Base-by-base conservation (phyloP, 1,140 invertebrate genomes). In the Drosophila nebulosa region DNA sequence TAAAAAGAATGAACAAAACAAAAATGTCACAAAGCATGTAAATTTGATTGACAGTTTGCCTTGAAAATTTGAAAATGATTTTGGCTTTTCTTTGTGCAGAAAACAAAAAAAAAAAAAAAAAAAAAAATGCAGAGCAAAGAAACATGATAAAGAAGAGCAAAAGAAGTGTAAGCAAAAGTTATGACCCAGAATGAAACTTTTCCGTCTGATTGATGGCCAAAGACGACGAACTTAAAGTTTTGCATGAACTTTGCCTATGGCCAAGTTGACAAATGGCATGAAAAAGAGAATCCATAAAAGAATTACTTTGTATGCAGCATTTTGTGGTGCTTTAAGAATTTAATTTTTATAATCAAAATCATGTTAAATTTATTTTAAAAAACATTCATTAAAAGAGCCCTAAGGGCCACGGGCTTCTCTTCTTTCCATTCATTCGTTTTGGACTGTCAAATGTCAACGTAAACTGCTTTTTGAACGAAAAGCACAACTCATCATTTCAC, bases 401-500 rank as follows among this genome's bases (percentile, higher is more conserved):
- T 30, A 10, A 55, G 52, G 24, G 14, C 26, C 14, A 55, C n/a
- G n/a, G 27, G 10, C 30, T 10, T 6, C 16, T 16, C 26, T 30
- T 53, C 14, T 39, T n/a, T n/a, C n/a, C 21, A 46, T 21, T 46
- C 7, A 7, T 21, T 46, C 39, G 39, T 26, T 24, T 27, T n/a
- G n/a, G n/a, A n/a, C 21, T 27, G 12, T 4, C n/a, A 36, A 32
- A 65, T 39, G 35, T 42, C 22, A 22, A 35, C 58, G 42, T 36
- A 58, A 30, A 57, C 62, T 32, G 14, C 9, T 51, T 61, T 51
- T 61, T 12, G 24, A 30, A 65, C 39, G 36, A 16, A 62, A 74
- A 26, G 35, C 30, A 26, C 51, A 57, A 74, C 51, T 75, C 71
- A 75, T 68, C 58, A 24, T 74, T 74, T 68, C 32, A 61, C 71